Evolutionary conservation across 2,113 vertebrate genomes (phyloP).

Genomic region (Euleptes europaea): DNA sequence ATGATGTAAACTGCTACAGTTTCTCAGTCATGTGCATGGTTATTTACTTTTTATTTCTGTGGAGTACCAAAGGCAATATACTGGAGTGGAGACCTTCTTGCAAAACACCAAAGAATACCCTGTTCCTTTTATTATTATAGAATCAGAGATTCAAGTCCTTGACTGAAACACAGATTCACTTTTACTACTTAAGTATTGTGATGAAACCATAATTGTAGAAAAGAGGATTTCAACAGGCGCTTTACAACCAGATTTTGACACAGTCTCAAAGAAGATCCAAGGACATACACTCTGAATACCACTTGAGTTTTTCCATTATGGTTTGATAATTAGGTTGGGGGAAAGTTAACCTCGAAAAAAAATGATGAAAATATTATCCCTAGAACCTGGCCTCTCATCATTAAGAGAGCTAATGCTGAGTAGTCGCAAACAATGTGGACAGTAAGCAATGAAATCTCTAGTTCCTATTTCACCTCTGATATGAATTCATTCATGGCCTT

Average conservation of each 20-base stretch:
- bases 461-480: not conserved
- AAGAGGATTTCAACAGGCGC: slow-evolving; percentile 17
- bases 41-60: slow-evolving; percentile 18
- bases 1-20: not conserved
- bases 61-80: not conserved
- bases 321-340: slow-evolving; percentile 6
- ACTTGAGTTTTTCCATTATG: slow-evolving; percentile 28
- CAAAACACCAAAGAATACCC: not conserved
- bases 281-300: slow-evolving; percentile 3
- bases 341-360: slow-evolving; percentile 17
- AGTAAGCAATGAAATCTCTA: not conserved
- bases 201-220: slow-evolving; percentile 11
- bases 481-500: not conserved
- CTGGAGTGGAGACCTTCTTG: accelerated
- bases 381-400: not conserved
- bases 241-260: slow-evolving; percentile 9
- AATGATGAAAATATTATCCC: not conserved
- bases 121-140: not conserved
- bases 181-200: slow-evolving; percentile 15
- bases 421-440: not conserved
- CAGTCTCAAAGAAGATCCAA: slow-evolving; percentile 14
- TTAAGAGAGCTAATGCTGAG: not conserved
- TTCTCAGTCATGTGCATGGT: not conserved
- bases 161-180: not conserved
- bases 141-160: slow-evolving; percentile 8